Evolutionary conservation across 2,797 vertebrate genomes (phyloP).

Genomic region (Sebastes elongatus): DNA sequence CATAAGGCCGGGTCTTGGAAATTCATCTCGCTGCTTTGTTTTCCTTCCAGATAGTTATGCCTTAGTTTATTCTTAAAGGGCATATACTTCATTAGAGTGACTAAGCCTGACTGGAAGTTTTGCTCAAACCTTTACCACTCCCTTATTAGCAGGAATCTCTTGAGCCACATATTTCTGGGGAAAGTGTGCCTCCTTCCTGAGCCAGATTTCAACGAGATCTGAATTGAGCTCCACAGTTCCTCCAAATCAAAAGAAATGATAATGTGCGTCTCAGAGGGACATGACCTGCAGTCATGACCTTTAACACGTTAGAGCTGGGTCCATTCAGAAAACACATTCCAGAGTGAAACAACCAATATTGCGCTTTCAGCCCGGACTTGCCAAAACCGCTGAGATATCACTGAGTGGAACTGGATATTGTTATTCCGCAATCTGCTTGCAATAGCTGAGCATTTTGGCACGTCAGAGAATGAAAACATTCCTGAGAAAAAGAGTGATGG

Average conservation of each 20-base stretch:
- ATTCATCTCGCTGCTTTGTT: conserved; percentile 21
- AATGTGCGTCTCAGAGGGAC: background rate
- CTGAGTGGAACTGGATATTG: conserved; percentile 56
- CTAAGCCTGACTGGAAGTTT: background rate
- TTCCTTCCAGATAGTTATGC: conserved; percentile 4
- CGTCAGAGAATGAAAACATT: conserved; percentile 74
- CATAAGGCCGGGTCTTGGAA: conserved; percentile 33
- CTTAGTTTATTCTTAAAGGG: conserved; percentile 29
- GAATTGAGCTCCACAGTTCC: background rate
- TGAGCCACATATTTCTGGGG: background rate
- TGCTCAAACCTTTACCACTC: background rate
- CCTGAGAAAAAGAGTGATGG: conserved; percentile 58
- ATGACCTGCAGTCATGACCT: conserved; percentile 8
- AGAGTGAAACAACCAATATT: conserved; percentile 13
- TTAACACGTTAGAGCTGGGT: conserved; percentile 15
- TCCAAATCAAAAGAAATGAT: conserved; percentile 11
- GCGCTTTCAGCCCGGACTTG: conserved; percentile 5
- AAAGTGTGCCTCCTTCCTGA: background rate
- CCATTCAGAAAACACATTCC: conserved; percentile 56
- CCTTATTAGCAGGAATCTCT: background rate
- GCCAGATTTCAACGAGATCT: background rate
- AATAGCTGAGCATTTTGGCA: conserved; percentile 66
- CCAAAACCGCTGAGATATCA: conserved; percentile 26
- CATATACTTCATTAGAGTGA: background rate
- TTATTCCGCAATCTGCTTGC: conserved; percentile 43